Conservation (phyloP, 2,888 invertebrate species). For the Drosophila maculinotata region DNA sequence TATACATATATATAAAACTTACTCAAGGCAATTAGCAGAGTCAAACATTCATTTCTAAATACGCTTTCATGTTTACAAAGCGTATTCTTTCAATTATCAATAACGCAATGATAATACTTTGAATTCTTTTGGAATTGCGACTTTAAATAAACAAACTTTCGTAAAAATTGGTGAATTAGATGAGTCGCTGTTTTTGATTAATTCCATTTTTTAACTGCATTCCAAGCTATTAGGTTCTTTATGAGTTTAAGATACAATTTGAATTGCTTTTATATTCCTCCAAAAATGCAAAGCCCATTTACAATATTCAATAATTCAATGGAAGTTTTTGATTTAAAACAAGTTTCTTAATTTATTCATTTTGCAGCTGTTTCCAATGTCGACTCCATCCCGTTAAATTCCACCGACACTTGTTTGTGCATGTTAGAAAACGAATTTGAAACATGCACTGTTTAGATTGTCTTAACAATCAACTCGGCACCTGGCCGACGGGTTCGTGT, state of each 20-base stretch:
- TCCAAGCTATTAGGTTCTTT: too few species aligned
- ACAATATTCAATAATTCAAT: too few species aligned
- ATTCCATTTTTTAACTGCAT: too few species aligned
- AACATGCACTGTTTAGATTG: constrained; percentile 27
- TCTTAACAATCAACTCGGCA: constrained; percentile 38
- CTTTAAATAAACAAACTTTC: constrained; percentile 3
- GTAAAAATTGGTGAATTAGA: too few species aligned
- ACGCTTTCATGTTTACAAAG: constrained; percentile 11
- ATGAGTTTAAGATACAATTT: too few species aligned
- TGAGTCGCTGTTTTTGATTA: too few species aligned
- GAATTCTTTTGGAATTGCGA: neutral
- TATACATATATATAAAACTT: constrained; percentile 1
- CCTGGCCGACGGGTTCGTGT: constrained; percentile 17
- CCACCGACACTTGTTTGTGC: constrained; percentile 6
- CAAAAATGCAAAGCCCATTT: too few species aligned
- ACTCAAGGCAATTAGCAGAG: too few species aligned
- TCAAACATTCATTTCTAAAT: constrained; percentile 7
- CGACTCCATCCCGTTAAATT: neutral
- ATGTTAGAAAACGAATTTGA: constrained; percentile 10
- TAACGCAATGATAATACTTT: neutral
- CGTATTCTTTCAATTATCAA: neutral
- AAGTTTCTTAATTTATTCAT: too few species aligned
- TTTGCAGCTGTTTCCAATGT: constrained; percentile 7
- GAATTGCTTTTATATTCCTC: too few species aligned
- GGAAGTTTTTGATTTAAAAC: too few species aligned